These are phyloP conservation scores for Drosophila sucinea DNA, from an alignment of 1,140 invertebrate genomes.

Conservation along the genomic window DNA sequence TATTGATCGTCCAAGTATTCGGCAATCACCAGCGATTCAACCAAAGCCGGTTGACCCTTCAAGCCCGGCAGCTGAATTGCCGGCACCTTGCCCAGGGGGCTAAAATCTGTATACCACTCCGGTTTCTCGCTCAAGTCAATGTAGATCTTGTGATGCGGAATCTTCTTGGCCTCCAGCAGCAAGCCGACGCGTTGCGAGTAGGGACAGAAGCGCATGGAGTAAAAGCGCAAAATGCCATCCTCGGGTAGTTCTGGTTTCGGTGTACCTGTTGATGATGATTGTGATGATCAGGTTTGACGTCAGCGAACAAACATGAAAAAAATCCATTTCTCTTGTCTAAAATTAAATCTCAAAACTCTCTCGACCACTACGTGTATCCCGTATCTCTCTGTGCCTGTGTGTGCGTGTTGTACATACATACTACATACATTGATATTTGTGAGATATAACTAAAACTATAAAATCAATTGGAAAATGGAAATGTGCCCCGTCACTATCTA, in stretches of 20 bases:
- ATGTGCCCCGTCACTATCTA: conserved; percentile 27
- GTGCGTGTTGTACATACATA: neutral
- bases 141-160: conserved; percentile 93
- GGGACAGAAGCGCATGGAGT: conserved; percentile 95
- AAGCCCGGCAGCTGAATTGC: conserved; percentile 88
- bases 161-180: conserved; percentile 91
- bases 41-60: conserved; percentile 85
- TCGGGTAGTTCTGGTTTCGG: conserved; percentile 85
- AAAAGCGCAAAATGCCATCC: conserved; percentile 89
- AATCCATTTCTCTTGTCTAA: conserved; percentile 27
- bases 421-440: neutral
- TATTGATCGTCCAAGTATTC: conserved; percentile 94
- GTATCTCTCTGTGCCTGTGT: conserved; percentile 12
- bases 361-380: neutral
- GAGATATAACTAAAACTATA: conserved; percentile 36
- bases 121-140: conserved; percentile 93
- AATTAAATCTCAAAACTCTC: conserved; percentile 26
- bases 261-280: conserved; percentile 84
- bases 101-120: conserved; percentile 89
- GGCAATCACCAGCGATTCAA: conserved; percentile 92
- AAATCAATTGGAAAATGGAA: conserved; percentile 26
- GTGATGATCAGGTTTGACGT: conserved; percentile 36
- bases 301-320: conserved; percentile 30
- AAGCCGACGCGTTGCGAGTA: conserved; percentile 93
- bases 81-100: conserved; percentile 91